Evolutionary conservation across 2,888 invertebrate genomes (phyloP).

Genomic region (Torymus tubicola): DNA sequence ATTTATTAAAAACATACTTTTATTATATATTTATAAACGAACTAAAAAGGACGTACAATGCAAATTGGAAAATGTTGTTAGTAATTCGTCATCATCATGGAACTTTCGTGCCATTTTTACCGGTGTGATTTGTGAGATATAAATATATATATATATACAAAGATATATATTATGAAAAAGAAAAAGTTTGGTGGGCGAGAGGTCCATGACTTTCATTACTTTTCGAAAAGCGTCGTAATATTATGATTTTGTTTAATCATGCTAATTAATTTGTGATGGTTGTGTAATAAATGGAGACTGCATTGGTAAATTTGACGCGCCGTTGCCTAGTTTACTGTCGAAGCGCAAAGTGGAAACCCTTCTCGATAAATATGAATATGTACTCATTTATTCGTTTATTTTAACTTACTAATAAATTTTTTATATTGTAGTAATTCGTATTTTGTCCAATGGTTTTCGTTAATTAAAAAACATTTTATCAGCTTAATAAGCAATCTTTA

Average conservation of each 20-base stretch:
- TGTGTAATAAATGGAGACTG: constrained; percentile 8
- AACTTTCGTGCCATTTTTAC: constrained; percentile 68
- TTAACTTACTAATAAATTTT: no score
- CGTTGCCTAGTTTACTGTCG: constrained; percentile 14
- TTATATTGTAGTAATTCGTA: no score
- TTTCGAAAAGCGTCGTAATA: constrained; percentile 22
- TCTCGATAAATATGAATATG: background rate
- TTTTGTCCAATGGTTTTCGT: background rate
- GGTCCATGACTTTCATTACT: constrained; percentile 41
- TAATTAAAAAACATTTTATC: background rate
- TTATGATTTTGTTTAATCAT: constrained; percentile 10
- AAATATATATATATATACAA: background rate
- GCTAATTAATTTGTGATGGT: constrained; percentile 28
- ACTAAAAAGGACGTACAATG: constrained; percentile 21
- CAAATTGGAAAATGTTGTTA: constrained; percentile 37
- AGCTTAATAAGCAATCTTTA: no score
- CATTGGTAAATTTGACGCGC: constrained; percentile 17
- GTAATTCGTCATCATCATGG: constrained; percentile 46
- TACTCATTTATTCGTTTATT: no score
- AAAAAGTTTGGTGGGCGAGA: constrained; percentile 30
- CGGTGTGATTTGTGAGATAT: constrained; percentile 56
- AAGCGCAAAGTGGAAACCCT: constrained; percentile 15
- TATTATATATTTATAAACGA: constrained; percentile 1
- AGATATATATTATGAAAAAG: background rate
- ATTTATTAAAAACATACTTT: constrained; percentile 15